Percentiles rank a stretch among this genome's conserved stretches.
Conservation (phyloP, 2,888 invertebrate species). For the Sympetrum striolatum region DNA sequence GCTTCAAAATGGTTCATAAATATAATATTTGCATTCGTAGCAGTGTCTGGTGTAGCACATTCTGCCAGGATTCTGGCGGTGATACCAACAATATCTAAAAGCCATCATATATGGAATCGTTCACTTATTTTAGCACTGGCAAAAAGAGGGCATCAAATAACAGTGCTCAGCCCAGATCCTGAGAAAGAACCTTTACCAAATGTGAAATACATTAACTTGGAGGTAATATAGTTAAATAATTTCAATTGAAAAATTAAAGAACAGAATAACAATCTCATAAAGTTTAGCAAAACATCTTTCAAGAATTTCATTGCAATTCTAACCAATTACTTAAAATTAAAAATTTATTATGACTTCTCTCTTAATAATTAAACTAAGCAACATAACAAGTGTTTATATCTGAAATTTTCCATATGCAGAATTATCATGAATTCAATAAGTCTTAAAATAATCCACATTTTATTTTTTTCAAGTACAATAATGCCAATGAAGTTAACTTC, state of each 20-base stretch:
- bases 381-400: too few species aligned
- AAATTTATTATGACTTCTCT: too few species aligned
- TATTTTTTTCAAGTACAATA: too few species aligned
- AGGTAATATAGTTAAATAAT: constrained; percentile 16
- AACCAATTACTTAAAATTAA: too few species aligned
- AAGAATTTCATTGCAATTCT: too few species aligned
- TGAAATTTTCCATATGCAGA: too few species aligned
- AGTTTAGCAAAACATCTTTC: too few species aligned
- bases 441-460: too few species aligned
- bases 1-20: background rate
- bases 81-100: background rate
- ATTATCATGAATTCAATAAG: too few species aligned
- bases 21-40: background rate
- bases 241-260: background rate
- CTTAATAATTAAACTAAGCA: too few species aligned
- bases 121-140: constrained; percentile 4
- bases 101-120: constrained; percentile 26
- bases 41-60: background rate
- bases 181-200: constrained; percentile 46
- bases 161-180: constrained; percentile 47
- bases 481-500: too few species aligned
- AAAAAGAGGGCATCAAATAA: constrained; percentile 44
- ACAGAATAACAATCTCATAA: too few species aligned
- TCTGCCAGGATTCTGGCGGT: constrained; percentile 26
- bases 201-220: constrained; percentile 46